A percentile compares a stretch with the other conserved stretches of the same genome.
These are phyloP conservation scores for Desmodus rotundus DNA, from an alignment of 2,113 vertebrate genomes.

Conservation along the genomic window DNA sequence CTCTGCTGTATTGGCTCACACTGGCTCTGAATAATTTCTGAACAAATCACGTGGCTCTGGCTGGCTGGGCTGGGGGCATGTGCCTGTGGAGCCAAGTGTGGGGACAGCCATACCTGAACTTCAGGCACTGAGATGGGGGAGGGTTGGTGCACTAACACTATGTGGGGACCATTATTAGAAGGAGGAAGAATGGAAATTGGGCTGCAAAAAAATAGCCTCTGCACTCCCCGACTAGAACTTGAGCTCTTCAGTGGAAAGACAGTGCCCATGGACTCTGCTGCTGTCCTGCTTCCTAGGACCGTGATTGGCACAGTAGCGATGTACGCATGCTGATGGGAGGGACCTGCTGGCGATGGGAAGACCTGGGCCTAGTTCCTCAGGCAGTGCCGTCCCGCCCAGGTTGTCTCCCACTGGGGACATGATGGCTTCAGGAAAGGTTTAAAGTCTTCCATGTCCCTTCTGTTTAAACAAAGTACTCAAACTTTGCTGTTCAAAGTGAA, in stretches of 20 bases:
- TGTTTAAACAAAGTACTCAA: neutral
- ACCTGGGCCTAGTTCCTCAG: neutral
- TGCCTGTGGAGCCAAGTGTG: neutral
- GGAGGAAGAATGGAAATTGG: neutral
- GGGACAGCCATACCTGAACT: neutral
- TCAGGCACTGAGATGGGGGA: neutral
- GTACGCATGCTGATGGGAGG: neutral
- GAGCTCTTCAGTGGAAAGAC: neutral
- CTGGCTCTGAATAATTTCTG: neutral
- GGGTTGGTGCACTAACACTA: neutral
- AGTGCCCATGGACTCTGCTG: neutral
- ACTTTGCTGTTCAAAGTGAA: neutral
- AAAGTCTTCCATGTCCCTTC: neutral
- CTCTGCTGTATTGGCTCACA: neutral
- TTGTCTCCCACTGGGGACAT: neutral
- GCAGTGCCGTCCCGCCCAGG: fast-evolving
- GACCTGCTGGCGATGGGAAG: neutral
- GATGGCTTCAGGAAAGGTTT: neutral
- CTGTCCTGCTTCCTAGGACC: neutral
- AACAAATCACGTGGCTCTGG: neutral
- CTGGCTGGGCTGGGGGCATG: neutral
- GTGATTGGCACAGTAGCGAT: neutral
- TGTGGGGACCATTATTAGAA: neutral
- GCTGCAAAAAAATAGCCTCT: too few species aligned
- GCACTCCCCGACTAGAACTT: neutral